Evolutionary conservation across 1,140 invertebrate genomes (phyloP).

Genomic region (Bilobella aurantiaca): DNA sequence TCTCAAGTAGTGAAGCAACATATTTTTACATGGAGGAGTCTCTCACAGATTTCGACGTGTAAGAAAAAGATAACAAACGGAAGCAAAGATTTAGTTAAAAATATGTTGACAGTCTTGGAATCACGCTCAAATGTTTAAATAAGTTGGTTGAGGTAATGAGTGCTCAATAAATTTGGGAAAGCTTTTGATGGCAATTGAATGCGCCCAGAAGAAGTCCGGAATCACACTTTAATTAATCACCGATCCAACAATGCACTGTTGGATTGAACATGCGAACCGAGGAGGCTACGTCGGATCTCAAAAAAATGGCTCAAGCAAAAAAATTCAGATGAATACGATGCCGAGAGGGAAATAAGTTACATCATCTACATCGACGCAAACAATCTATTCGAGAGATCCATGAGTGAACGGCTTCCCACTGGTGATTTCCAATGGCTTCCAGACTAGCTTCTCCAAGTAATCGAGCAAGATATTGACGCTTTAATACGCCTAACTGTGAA

Average conservation of each 20-base stretch:
- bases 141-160: neutral
- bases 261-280: constrained; percentile 38
- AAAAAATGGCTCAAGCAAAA: constrained; percentile 42
- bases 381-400: constrained; percentile 38
- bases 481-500: neutral
- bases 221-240: constrained; percentile 41
- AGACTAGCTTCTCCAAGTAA: neutral
- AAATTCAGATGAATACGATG: constrained; percentile 42
- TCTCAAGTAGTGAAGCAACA: no score
- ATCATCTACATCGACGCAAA: constrained; percentile 46
- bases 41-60: no score
- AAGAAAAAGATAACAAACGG: neutral
- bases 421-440: constrained; percentile 22
- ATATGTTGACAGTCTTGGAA: constrained; percentile 4
- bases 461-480: neutral
- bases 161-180: constrained; percentile 40
- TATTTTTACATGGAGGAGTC: no score
- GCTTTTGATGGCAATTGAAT: constrained; percentile 34
- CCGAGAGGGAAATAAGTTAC: constrained; percentile 36
- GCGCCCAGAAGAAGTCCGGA: neutral
- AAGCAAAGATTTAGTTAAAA: neutral
- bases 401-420: neutral
- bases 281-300: constrained; percentile 34
- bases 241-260: constrained; percentile 41
- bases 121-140: constrained; percentile 4